These are phyloP conservation scores for Tetramorium bicarinatum DNA, from an alignment of 2,888 invertebrate genomes.

Conservation along the genomic window DNA sequence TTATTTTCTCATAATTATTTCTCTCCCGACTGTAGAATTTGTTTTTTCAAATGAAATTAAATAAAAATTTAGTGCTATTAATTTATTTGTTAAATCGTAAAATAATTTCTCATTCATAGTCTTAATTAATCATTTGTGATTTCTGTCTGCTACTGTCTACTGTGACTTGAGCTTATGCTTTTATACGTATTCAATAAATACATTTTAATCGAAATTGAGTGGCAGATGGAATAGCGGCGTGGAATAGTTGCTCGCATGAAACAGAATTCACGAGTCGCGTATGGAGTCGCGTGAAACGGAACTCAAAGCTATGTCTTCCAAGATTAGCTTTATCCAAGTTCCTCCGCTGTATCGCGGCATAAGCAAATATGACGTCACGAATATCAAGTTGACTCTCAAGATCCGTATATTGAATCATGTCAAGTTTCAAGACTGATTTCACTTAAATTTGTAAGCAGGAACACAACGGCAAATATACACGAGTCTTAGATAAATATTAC, in stretches of 20 bases:
- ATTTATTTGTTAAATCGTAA: neutral
- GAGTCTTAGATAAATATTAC: neutral
- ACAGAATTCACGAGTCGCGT: conserved; percentile 6
- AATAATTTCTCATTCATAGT: neutral
- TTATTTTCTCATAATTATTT: neutral
- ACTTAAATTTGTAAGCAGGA: conserved; percentile 11
- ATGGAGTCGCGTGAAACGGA: conserved; percentile 4
- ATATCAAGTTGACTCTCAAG: conserved; percentile 25
- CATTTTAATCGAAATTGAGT: conserved; percentile 2
- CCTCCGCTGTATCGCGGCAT: neutral
- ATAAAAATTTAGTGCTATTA: neutral
- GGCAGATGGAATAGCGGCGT: neutral
- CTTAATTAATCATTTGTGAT: neutral
- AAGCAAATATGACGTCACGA: conserved; percentile 25
- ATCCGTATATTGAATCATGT: conserved; percentile 3
- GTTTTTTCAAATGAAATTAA: neutral
- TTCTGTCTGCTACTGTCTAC: neutral
- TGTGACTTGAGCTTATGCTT: neutral
- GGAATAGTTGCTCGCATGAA: conserved; percentile 5
- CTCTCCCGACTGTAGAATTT: neutral
- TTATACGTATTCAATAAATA: neutral
- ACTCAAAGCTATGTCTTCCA: conserved; percentile 30
- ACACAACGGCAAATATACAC: neutral
- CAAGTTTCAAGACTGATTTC: conserved; percentile 14
- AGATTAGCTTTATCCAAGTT: conserved; percentile 41